Percentiles rank a stretch among this genome's conserved stretches.
Conservation (phyloP, 2,797 vertebrate genomes). For the Tokudaia muenninki region DNA sequence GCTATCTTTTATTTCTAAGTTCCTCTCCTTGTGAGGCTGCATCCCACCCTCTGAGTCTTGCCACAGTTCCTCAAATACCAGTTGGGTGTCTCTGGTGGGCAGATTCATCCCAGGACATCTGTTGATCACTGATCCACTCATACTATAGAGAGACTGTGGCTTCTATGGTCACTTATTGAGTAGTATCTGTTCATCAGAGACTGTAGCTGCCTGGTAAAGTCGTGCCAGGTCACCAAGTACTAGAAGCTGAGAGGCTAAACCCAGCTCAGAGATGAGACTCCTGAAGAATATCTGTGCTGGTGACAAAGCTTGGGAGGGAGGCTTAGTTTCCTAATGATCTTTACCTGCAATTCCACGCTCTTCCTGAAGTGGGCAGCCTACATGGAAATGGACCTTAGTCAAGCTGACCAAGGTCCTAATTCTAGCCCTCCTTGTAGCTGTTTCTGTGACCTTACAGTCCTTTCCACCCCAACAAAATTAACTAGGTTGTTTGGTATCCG, state of each 20-base stretch:
- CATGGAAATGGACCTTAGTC: background rate
- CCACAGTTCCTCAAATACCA: conserved; percentile 25
- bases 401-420: background rate
- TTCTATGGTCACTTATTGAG: background rate
- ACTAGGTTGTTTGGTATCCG: background rate
- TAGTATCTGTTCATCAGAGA: conserved; percentile 65
- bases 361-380: background rate
- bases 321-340: background rate
- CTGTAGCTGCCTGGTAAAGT: background rate
- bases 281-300: background rate
- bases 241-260: background rate
- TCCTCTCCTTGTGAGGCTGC: background rate
- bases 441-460: background rate
- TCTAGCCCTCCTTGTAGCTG: background rate
- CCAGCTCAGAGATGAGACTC: background rate
- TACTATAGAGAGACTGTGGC: background rate
- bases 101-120: conserved; percentile 68
- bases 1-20: background rate
- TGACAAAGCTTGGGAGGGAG: background rate
- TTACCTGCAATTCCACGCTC: background rate
- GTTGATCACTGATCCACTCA: background rate
- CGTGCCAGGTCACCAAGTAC: background rate
- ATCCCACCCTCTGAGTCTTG: conserved; percentile 50
- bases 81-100: conserved; percentile 72
- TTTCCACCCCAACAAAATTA: background rate